Base-by-base conservation (phyloP, 2,113 vertebrate genomes). In the Grammomys surdaster region DNA sequence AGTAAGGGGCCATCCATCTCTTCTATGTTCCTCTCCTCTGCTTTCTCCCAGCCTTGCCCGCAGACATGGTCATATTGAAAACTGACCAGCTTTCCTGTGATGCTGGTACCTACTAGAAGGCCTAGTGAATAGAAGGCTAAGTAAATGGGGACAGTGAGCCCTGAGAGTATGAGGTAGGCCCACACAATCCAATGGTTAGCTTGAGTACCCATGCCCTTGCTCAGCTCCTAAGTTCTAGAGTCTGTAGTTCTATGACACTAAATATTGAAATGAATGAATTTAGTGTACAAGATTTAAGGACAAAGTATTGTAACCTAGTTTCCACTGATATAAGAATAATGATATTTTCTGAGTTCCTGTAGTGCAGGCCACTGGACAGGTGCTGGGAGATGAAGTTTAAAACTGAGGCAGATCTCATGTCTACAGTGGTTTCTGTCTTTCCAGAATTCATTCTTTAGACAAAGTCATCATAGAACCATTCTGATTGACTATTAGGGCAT, bases 201-300 rank as follows among this genome's bases (percentile, higher is more conserved):
- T 93, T 26, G 76, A 65, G 51, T 9, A 86, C 65, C 10, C 51
- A 31, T 46, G 43, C 31, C 51, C 43, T 88, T 54, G 36, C n/a
- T 72, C 40, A 60, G n/a, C 13, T 51, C 51, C 72, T 26, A 28
- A 63, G 28, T 87, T 94, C 67, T 92, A 58, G 14, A 89, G 46
- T 3, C 13, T 73, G 28, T 16, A 75, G 48, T 89, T 65, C 78
- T 63, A 10, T 60, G 67, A 12, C 40, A 28, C 63, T 36, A 87
- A n/a, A 36, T 89, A 81, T 73, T 14, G 36, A 28, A 56, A 60
- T 58, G 69, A 24, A 78, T 58, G 16, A 81, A 60, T 97, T 89
- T 82, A 40, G 31, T 88, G 13, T 92, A 56, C 80, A 87, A 76
- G 51, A 76, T 81, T 90, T 82, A 82, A 93, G 67, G 43, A 78